phyloP scores from a whole-genome alignment of 2,888 invertebrate species.

The Cosmorhoe ocellata region DNA sequence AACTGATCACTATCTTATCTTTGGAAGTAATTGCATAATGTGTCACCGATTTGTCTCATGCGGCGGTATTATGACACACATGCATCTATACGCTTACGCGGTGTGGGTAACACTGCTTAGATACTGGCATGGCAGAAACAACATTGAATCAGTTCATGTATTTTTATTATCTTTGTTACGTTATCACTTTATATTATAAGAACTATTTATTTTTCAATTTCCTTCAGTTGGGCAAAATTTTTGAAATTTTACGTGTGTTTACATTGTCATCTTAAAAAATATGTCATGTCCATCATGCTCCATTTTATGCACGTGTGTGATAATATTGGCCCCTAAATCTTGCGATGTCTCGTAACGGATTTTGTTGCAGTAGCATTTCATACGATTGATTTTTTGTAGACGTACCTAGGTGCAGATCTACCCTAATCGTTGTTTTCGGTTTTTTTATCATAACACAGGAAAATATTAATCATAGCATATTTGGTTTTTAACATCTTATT shows the following conservation, averaged over 20 bases:
- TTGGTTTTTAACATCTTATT: slow-evolving; percentile 25
- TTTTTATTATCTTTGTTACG: slow-evolving; percentile 15
- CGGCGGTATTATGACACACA: slow-evolving; percentile 65
- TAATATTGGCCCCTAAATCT: slow-evolving; percentile 44
- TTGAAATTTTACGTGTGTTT: slow-evolving; percentile 1
- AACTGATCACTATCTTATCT: slow-evolving; percentile 50
- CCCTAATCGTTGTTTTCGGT: slow-evolving; percentile 25
- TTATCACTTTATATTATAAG: neutral
- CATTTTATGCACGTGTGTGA: slow-evolving; percentile 54
- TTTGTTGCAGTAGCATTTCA: slow-evolving; percentile 62
- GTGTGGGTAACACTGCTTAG: slow-evolving; percentile 11
- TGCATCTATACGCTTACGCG: slow-evolving; percentile 40
- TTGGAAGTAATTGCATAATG: slow-evolving; percentile 52
- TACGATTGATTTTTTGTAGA: slow-evolving; percentile 43
- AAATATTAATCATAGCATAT: slow-evolving; percentile 19
- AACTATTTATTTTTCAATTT: neutral
- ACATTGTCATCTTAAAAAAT: slow-evolving; percentile 8
- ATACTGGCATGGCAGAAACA: slow-evolving; percentile 3
- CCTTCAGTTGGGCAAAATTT: neutral
- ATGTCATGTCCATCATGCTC: slow-evolving; percentile 20
- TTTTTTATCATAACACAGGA: slow-evolving; percentile 18
- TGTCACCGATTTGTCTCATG: slow-evolving; percentile 56
- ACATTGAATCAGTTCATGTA: neutral
- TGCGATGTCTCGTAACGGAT: slow-evolving; percentile 44
- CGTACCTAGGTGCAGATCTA: slow-evolving; percentile 31